Evolutionary conservation across 2,888 invertebrate genomes (phyloP), one percentile per base, ranked within the genome.

Genomic region (Temnothorax ravouxi): DNA sequence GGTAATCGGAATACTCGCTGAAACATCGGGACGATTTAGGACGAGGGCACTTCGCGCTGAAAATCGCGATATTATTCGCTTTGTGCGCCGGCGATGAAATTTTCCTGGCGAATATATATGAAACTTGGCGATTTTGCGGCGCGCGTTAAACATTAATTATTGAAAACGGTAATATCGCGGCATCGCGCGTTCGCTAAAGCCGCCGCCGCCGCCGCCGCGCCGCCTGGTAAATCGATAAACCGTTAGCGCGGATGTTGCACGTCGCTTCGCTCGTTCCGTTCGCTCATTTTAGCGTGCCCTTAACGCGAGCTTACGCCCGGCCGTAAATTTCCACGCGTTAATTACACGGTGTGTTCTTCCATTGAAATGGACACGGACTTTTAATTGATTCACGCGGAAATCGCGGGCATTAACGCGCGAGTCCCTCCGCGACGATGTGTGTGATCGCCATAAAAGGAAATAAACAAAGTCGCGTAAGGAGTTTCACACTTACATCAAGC

Each of bases 141-240:
- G n/a, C 44, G 74, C 74, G 56, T 77, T 69, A 44, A 77, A 56
- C 56, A 67, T 67, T 77, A 56, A 77, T 77, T 77, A 69, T 77
- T 52, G 67, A 77, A 34, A 77, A 77, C 34, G 34, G 54, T 56
- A 77, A 56, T 77, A 69, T 77, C 69, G 29, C n/a, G n/a, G n/a
- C n/a, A n/a, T n/a, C n/a, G n/a, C n/a, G n/a, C 54, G 52, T 6
- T 34, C 67, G 56, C 18, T 50, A 38, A 71, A 79, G 71, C 47
- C 56, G 25, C 44, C 66, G 25, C 64, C 38, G 29, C 29, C 2
- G 25, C 25, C 25, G 25, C 25, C 25, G 15, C 44, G 13, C 3
- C 47, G 29, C 47, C 15, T 34, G 34, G 34, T 64, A 47, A 29
- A 79, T 50, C 72, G 59, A 79, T 72, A 59, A 59, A 79, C 71